A percentile compares a stretch with the other conserved stretches of the same genome.
These are phyloP conservation scores for Andricus curvator DNA, from an alignment of 2,888 invertebrate species.

Conservation along the genomic window DNA sequence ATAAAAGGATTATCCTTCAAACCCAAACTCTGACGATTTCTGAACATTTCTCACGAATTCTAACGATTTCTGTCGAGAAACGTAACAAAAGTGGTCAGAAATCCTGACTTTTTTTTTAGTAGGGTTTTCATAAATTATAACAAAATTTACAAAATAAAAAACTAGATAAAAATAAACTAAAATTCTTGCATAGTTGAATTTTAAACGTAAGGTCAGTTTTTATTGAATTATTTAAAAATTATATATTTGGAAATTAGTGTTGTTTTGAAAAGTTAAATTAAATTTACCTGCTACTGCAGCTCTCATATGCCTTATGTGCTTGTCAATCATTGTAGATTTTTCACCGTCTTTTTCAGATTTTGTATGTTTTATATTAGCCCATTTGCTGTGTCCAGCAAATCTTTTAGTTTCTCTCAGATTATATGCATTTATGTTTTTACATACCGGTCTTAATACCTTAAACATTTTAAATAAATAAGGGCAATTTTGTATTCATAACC, in stretches of 20 bases:
- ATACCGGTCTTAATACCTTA: slow-evolving; percentile 16
- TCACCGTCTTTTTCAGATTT: slow-evolving; percentile 84
- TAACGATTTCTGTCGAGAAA: too few species aligned
- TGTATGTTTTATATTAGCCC: slow-evolving; percentile 87
- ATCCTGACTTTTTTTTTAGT: too few species aligned
- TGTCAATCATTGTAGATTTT: slow-evolving; percentile 78
- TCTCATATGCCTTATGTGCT: slow-evolving; percentile 80
- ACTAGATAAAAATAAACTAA: too few species aligned
- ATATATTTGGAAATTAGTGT: neutral
- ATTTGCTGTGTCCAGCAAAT: slow-evolving; percentile 87
- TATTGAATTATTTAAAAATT: neutral
- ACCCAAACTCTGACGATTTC: too few species aligned
- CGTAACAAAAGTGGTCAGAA: too few species aligned
- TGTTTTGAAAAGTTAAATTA: slow-evolving; percentile 14
- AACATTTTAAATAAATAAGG: slow-evolving; percentile 41
- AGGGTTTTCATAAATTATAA: too few species aligned
- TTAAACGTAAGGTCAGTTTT: neutral
- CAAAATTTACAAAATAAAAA: too few species aligned
- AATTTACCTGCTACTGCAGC: slow-evolving; percentile 82
- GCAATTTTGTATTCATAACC: neutral
- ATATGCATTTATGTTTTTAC: slow-evolving; percentile 9
- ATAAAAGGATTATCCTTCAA: too few species aligned
- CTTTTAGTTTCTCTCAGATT: slow-evolving; percentile 59
- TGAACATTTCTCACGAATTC: too few species aligned
- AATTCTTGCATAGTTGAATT: neutral